Conservation (phyloP, 2,113 vertebrate species). For the Sorex fumeus region DNA sequence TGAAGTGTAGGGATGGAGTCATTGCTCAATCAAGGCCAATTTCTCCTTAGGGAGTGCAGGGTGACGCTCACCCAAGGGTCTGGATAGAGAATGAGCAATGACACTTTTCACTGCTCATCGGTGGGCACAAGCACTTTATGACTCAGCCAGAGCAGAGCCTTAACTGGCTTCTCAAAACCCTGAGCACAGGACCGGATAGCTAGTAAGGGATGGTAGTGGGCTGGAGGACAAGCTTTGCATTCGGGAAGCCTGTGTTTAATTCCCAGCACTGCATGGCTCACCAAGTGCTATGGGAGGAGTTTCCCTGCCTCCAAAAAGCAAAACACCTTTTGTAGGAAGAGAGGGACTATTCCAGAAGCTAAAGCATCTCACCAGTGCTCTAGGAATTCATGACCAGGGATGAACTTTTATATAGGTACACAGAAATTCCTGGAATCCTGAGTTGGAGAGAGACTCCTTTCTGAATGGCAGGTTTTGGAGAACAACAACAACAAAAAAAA, state of each 20-base stretch:
- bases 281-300: too few species aligned
- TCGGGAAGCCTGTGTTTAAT: too few species aligned
- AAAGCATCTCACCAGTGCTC: background rate
- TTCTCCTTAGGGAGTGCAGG: too few species aligned
- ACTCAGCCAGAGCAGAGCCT: background rate
- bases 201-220: too few species aligned
- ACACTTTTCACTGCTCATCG: background rate
- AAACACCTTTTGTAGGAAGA: background rate
- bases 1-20: background rate
- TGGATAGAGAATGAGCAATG: background rate
- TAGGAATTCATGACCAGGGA: background rate
- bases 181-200: too few species aligned
- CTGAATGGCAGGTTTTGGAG: background rate
- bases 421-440: background rate
- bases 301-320: too few species aligned
- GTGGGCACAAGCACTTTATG: background rate
- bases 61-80: background rate
- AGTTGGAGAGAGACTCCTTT: constrained; percentile 19
- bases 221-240: too few species aligned
- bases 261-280: too few species aligned
- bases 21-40: background rate
- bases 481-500: background rate
- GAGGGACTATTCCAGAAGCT: background rate
- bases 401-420: background rate
- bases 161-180: background rate